phyloP scores from a whole-genome alignment of 2,888 invertebrate species.

The Kuschelorhynchus macadamiae region DNA sequence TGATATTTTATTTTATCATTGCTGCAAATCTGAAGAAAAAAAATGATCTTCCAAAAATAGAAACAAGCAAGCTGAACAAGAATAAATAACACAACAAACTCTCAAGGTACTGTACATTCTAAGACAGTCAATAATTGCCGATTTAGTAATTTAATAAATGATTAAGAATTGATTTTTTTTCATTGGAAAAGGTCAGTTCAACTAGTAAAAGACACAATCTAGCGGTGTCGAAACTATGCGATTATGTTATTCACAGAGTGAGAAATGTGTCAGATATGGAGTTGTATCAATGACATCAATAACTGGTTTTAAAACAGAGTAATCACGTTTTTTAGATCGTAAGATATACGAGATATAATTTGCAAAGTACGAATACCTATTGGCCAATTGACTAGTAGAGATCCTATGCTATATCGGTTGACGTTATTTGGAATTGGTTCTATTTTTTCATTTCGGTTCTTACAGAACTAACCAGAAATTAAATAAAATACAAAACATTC shows the following conservation, averaged over 20 bases:
- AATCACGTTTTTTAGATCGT: conserved; percentile 26
- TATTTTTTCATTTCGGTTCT: too few relatives aligned
- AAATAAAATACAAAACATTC: too few relatives aligned
- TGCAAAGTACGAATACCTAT: too few relatives aligned
- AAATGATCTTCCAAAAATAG: neutral
- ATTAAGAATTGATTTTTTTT: conserved; percentile 39
- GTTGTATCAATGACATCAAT: conserved; percentile 41
- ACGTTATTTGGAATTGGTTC: too few relatives aligned
- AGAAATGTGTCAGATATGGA: conserved; percentile 44
- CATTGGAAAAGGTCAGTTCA: conserved; percentile 37
- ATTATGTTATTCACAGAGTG: conserved; percentile 35
- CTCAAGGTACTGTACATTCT: conserved; percentile 43
- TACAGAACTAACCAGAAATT: too few relatives aligned
- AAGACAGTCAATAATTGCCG: conserved; percentile 37
- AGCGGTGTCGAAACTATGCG: conserved; percentile 40
- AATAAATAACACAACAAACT: conserved; percentile 11
- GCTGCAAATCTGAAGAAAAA: too few relatives aligned
- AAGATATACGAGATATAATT: conserved; percentile 19
- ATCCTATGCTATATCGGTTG: too few relatives aligned
- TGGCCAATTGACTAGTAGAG: too few relatives aligned
- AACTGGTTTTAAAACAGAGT: conserved; percentile 30
- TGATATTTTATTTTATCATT: too few relatives aligned
- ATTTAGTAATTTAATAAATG: conserved; percentile 47
- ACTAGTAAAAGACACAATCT: conserved; percentile 32
- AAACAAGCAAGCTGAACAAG: neutral